Evolutionary conservation across 2,888 invertebrate genomes (phyloP).

Genomic region (Tortrix viridana): DNA sequence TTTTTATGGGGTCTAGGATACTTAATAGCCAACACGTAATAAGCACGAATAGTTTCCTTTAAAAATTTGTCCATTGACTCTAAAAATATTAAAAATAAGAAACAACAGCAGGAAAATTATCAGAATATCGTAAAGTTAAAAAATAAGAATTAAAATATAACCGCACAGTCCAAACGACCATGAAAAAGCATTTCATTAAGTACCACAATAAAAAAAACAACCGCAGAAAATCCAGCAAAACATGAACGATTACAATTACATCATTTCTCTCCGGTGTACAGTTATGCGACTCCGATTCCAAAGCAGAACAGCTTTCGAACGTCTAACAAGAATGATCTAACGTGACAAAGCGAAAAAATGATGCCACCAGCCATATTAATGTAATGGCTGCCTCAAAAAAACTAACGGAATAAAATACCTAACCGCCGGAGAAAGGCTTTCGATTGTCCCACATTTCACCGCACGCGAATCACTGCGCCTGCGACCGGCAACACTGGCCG

Average conservation of each 20-base stretch:
- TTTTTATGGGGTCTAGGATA: too few relatives aligned
- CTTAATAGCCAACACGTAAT: too few relatives aligned
- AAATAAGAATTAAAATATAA: slow-evolving; percentile 25
- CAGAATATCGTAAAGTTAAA: not conserved
- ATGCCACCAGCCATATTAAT: slow-evolving; percentile 80
- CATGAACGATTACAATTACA: slow-evolving; percentile 66
- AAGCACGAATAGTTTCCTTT: too few relatives aligned
- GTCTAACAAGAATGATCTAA: slow-evolving; percentile 83
- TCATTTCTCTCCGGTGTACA: slow-evolving; percentile 71
- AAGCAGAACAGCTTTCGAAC: slow-evolving; percentile 78
- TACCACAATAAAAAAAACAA: slow-evolving; percentile 35
- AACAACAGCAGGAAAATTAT: not conserved
- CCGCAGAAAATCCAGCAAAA: slow-evolving; percentile 43
- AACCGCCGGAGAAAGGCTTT: slow-evolving; percentile 83
- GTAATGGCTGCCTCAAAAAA: slow-evolving; percentile 82
- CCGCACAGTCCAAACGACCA: slow-evolving; percentile 22
- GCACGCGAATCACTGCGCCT: slow-evolving; percentile 73
- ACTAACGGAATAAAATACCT: slow-evolving; percentile 84
- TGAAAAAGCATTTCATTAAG: slow-evolving; percentile 39
- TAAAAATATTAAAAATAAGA: not conserved
- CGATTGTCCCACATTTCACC: slow-evolving; percentile 82
- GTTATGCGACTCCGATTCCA: slow-evolving; percentile 75
- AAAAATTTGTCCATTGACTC: not conserved
- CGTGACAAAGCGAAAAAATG: slow-evolving; percentile 83
- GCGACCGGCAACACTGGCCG: slow-evolving; percentile 63